A percentile compares a stretch with the other conserved stretches of the same genome.
These are phyloP conservation scores for Fukomys damarensis DNA, from an alignment of 2,113 vertebrate genomes.

Conservation along the genomic window DNA sequence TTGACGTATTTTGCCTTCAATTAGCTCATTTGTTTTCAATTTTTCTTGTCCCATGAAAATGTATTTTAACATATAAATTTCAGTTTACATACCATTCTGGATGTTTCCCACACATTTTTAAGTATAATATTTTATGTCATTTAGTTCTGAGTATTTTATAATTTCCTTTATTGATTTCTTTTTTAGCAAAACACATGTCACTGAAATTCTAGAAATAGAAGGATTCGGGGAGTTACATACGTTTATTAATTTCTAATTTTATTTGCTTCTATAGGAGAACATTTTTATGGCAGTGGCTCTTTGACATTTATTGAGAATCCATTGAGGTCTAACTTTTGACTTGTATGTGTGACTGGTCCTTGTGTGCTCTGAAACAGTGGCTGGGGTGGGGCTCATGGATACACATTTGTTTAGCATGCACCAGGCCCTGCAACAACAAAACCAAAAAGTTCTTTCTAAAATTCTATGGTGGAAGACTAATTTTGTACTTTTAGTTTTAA, in stretches of 20 bases:
- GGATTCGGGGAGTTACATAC: background rate
- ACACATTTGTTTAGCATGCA: background rate
- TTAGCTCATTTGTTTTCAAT: conserved; percentile 79
- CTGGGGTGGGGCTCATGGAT: rapidly evolving
- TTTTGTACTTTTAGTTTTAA: background rate
- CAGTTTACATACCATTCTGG: background rate
- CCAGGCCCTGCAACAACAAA: background rate
- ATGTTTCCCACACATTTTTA: conserved; percentile 32
- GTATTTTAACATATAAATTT: conserved; percentile 58
- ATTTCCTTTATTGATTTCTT: background rate
- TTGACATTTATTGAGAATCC: background rate
- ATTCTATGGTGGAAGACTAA: background rate
- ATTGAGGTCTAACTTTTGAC: background rate
- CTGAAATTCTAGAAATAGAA: background rate
- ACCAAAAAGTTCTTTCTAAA: background rate
- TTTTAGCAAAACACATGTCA: background rate
- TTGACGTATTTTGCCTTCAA: conserved; percentile 67
- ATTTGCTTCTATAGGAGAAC: background rate
- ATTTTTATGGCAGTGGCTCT: background rate
- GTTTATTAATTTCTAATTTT: background rate
- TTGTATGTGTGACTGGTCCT: too few species aligned
- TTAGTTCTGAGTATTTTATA: conserved; percentile 3
- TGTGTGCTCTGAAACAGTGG: rapidly evolving
- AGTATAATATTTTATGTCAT: background rate
- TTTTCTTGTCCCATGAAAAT: conserved; percentile 71